Conservation (phyloP, 2,888 invertebrate genomes). For the Epinotia bilunana region DNA sequence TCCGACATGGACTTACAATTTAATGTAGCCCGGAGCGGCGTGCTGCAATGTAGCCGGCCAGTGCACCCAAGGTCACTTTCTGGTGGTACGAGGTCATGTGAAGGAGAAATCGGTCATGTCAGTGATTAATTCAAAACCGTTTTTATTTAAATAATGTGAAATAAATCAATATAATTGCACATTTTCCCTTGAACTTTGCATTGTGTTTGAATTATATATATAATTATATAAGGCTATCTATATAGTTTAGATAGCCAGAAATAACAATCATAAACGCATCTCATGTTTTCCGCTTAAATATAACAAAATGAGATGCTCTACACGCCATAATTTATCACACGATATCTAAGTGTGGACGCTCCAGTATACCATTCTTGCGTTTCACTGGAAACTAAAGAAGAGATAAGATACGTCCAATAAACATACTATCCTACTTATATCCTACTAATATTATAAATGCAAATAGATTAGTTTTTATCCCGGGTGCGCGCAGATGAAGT, state of each 20-base stretch:
- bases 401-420: too few species aligned
- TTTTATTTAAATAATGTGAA: slow-evolving; percentile 34
- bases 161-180: slow-evolving; percentile 35
- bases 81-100: slow-evolving; percentile 36
- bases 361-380: too few species aligned
- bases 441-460: too few species aligned
- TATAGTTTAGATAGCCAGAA: background rate
- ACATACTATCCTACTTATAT: too few species aligned
- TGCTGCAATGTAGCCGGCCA: slow-evolving; percentile 31
- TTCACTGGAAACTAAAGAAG: too few species aligned
- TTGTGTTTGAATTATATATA: slow-evolving; percentile 27
- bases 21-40: slow-evolving; percentile 39
- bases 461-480: too few species aligned
- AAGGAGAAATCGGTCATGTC: slow-evolving; percentile 37
- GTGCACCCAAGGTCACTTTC: slow-evolving; percentile 42
- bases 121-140: slow-evolving; percentile 33
- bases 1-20: slow-evolving; percentile 46
- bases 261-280: background rate
- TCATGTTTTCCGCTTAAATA: background rate
- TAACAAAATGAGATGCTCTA: background rate
- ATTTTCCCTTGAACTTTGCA: slow-evolving; percentile 47
- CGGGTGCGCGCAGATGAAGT: too few species aligned
- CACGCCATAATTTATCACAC: background rate
- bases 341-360: too few species aligned
- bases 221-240: too few species aligned